These are phyloP conservation scores for Trichoplusia ni DNA, from an alignment of 1,140 invertebrate species.

Conservation along the genomic window DNA sequence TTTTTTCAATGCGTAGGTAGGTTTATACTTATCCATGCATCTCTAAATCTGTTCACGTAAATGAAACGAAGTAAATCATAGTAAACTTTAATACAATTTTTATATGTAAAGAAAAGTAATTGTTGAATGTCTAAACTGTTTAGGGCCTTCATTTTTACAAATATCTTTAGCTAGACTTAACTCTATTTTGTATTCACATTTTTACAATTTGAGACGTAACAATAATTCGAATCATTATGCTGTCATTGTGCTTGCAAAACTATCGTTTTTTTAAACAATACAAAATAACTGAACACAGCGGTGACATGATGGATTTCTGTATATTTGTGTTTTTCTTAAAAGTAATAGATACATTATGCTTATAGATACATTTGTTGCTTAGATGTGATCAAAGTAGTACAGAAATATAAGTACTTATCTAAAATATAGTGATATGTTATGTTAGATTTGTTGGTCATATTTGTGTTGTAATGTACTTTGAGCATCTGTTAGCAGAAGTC, in stretches of 20 bases:
- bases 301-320: neutral
- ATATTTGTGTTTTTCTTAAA: neutral
- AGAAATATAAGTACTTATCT: neutral
- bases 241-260: slow-evolving; percentile 25
- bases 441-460: slow-evolving; percentile 8
- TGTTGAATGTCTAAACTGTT: slow-evolving; percentile 1
- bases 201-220: slow-evolving; percentile 24
- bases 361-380: slow-evolving; percentile 2
- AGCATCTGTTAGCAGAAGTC: slow-evolving; percentile 69
- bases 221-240: slow-evolving; percentile 44
- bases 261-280: neutral
- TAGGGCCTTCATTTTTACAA: neutral
- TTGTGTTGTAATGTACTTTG: slow-evolving; percentile 1
- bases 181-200: slow-evolving; percentile 22
- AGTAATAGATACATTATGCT: neutral
- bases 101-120: slow-evolving; percentile 17
- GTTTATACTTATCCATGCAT: neutral
- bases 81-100: slow-evolving; percentile 21
- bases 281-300: neutral
- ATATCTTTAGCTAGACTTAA: slow-evolving; percentile 10
- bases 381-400: neutral
- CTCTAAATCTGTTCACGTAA: neutral
- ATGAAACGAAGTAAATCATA: slow-evolving; percentile 2
- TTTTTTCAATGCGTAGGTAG: slow-evolving; percentile 28
- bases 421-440: slow-evolving; percentile 17